These are phyloP conservation scores for Drosophila ohnishii DNA, from an alignment of 1,140 invertebrate genomes.

Conservation along the genomic window DNA sequence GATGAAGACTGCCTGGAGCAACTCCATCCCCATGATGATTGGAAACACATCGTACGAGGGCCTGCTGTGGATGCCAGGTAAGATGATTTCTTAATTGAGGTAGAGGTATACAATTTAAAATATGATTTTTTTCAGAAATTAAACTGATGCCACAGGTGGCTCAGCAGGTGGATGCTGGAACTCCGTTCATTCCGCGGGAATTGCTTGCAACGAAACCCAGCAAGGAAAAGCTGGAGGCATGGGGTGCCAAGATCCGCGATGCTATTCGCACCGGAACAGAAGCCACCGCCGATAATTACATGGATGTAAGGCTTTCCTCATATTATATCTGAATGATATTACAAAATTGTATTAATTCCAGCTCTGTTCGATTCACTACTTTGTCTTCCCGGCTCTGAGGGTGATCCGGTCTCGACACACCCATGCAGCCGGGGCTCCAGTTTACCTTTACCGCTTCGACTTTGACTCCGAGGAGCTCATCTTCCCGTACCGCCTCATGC, in stretches of 20 bases:
- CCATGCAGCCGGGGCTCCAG: conserved; percentile 74
- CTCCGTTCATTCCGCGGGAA: conserved; percentile 64
- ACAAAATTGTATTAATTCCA: conserved; percentile 9
- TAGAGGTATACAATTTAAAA: neutral
- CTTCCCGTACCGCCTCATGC: conserved; percentile 79
- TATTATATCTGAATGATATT: neutral
- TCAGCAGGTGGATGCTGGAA: conserved; percentile 59
- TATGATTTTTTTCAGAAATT: conserved; percentile 38
- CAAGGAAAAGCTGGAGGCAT: conserved; percentile 46
- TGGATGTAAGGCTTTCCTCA: conserved; percentile 60
- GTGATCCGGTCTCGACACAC: conserved; percentile 72
- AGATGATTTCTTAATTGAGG: neutral
- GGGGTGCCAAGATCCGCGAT: conserved; percentile 52
- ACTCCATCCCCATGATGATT: conserved; percentile 83
- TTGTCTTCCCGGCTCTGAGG: conserved; percentile 80
- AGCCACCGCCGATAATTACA: conserved; percentile 62
- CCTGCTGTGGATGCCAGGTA: conserved; percentile 68
- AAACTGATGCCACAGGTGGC: conserved; percentile 47
- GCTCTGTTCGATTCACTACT: conserved; percentile 74
- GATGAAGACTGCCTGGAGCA: conserved; percentile 79
- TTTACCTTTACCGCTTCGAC: conserved; percentile 83
- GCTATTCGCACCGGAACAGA: conserved; percentile 60
- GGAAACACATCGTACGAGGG: conserved; percentile 83
- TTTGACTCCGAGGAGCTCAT: conserved; percentile 79
- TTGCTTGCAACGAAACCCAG: conserved; percentile 37